Evolutionary conservation across 2,888 invertebrate genomes (phyloP), one percentile per base, ranked within the genome.

Genomic region (Elysia crispata): DNA sequence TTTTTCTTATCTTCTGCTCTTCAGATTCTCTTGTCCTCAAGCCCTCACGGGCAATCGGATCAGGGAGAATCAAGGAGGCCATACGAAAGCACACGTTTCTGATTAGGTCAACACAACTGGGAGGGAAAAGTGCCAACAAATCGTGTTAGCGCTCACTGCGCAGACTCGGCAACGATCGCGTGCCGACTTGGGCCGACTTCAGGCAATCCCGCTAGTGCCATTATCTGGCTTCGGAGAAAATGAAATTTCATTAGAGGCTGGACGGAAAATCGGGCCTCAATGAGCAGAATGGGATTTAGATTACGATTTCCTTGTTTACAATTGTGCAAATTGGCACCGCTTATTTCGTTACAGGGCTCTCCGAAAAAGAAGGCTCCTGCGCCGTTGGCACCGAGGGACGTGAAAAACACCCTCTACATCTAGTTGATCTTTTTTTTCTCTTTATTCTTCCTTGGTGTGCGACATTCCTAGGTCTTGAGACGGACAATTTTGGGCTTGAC

Each of bases 211-310:
- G 25, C 50, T 31, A 64, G 76, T 78, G 76, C 80, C 41, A 82
- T 82, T 84, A 80, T 79, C 80, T 54, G 82, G 84, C 82, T 84
- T 83, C 83, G 76, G 76, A 79, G 81, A 83, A 83, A 83, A 84
- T 84, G 83, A 84, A 84, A 84, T 84, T 84, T 81, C 83, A 84
- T 83, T 83, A 82, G 82, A 82, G 82, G 82, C 79, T 76, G 41
- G 11, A 80, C 80, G 80, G 79, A 81, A 84, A 84, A 84, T 84
- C 84, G 83, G 11, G 62, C 79, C 81, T 78, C 82, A 84, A 83
- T 83, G 84, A 84, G 81, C 80, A 78, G 84, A 84, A 84, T 83
- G 82, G 81, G 84, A 83, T 84, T 84, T 83, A 83, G 84, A 84
- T 84, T 83, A 82, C 82, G 82, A 78, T 76, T 80, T 82, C 77